Base-by-base conservation (phyloP, 64 coral and sea anemone genomes). In the Porites australiensis region DNA sequence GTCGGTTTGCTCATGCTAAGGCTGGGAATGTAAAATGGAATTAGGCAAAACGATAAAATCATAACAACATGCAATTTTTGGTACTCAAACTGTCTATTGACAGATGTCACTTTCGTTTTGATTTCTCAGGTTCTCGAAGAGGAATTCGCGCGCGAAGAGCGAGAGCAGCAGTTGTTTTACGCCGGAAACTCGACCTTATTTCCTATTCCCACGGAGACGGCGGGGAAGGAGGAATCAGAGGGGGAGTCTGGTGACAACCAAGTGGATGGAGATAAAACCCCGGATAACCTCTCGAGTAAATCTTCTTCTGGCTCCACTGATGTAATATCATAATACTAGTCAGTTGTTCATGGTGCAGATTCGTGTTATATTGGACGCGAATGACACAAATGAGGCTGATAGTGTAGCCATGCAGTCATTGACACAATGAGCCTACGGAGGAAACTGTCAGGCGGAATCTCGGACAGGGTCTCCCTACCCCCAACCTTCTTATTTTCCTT, bases 81-180 rank as follows among this genome's bases (percentile, higher is more conserved):
- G 1, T 37, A 37, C 27, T 37, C 27, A 37, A 37, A 37, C 27
- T 37, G 27, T 37, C 27, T 1, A 37, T 37, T 37, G 27, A 37
- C 27, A 37, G 27, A 37, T 37, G 27, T 37, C 0, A 37, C 27
- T 37, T 12, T 50, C 37, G 27, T 77, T 21, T 93, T 67, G 8
- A 45, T 46, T 81, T 79, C 54, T 62, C 61, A 98, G 96, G 45
- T 71, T 0, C 70, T 99, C 47, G 98, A 99, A 77, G 98, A 99
- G 65, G 94, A 99, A 50, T 99, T 99, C 60, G 98, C 91, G 2
- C 88, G 84, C 13, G 91, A 99, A 58, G 91, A 88, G 67, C 93
- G 94, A 70, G 98, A 99, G 49, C 98, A 99, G 50, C 94, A 99
- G 73, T 27, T 99, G 50, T 99, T 99, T 66, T 99, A 99, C 65